These are phyloP conservation scores for Tarsius wallacei DNA, from an alignment of 2,797 vertebrate species.

Conservation along the genomic window DNA sequence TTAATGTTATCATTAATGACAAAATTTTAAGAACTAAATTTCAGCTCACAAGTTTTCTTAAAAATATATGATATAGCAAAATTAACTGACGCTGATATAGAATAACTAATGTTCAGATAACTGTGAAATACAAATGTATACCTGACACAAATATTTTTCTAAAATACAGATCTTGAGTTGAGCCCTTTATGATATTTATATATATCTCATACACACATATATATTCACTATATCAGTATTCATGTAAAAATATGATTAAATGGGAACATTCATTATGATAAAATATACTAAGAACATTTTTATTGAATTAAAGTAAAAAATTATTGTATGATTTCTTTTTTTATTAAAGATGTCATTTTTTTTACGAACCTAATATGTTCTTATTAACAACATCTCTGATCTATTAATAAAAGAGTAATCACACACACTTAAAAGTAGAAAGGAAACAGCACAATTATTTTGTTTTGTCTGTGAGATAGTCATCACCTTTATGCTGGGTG, in stretches of 20 bases:
- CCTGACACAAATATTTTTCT: constrained; percentile 26
- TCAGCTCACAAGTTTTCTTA: not conserved
- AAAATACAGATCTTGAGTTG: not conserved
- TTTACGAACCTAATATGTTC: not conserved
- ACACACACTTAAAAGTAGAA: not conserved
- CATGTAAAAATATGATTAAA: not conserved
- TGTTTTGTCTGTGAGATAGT: not conserved
- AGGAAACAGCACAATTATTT: not conserved
- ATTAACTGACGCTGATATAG: constrained; percentile 19
- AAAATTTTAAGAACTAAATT: constrained; percentile 30
- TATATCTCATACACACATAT: no score
- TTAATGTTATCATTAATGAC: not conserved
- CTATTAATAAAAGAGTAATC: not conserved
- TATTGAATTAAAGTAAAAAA: constrained; percentile 46
- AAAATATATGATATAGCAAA: constrained; percentile 42
- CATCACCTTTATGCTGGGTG: not conserved
- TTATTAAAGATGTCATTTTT: constrained; percentile 37
- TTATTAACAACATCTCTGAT: not conserved
- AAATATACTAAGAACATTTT: not conserved
- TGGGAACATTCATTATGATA: not conserved
- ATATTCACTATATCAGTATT: not conserved
- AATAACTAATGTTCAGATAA: constrained; percentile 18
- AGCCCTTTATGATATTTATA: not conserved
- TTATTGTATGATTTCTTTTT: constrained; percentile 19
- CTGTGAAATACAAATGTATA: not conserved